Evolutionary conservation across 2,113 vertebrate species (phyloP), one percentile per base, ranked within the genome.

Genomic region (Cottus gobio): DNA sequence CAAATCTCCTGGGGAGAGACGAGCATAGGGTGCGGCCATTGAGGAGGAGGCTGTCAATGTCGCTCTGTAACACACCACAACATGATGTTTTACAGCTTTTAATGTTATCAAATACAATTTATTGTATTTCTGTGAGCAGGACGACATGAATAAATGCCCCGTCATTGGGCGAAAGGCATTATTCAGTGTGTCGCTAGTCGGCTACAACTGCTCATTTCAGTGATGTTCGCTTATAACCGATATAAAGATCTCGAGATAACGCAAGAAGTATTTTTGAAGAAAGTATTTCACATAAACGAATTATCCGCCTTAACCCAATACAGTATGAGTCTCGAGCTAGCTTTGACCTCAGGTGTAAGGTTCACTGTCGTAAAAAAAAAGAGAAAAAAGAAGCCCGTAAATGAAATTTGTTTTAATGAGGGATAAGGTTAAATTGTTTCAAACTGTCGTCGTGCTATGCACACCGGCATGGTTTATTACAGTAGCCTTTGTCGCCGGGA

Each of bases 21-120:
- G 88, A 80, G 82, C 78, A 60, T 58, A 82, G 93, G 94, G 93
- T 94, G 93, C 93, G 94, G 93, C 93, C 90, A 84, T 77, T 64
- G 85, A 86, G 50, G 57, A 86, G 50, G 57, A 86, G 64, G 61
- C 80, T 87, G 90, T 79, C 90, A 89, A 3, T 67, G 87, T 42
- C 46, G 30, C 22, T 44, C 12, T 31, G 15, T 13, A 12, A 60
- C 31, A 48, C 30, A 4, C 1, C 13, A 28, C 4, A 13, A 44
- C 34, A 37, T 11, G 18, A 9, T 42, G 10, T 22, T 15, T 15
- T 16, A 42, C 0, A 24, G 3, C 34, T 48, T 20, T 71, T 28
- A 2, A 2, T 64, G 15, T 7, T n/a, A 22, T 9, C 18, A 16
- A 7, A 9, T n/a, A 39, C 37, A 64, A 75, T 18, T 22, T 12